Base-by-base conservation (phyloP, 2,888 invertebrate species). In the Oscheius onirici region DNA sequence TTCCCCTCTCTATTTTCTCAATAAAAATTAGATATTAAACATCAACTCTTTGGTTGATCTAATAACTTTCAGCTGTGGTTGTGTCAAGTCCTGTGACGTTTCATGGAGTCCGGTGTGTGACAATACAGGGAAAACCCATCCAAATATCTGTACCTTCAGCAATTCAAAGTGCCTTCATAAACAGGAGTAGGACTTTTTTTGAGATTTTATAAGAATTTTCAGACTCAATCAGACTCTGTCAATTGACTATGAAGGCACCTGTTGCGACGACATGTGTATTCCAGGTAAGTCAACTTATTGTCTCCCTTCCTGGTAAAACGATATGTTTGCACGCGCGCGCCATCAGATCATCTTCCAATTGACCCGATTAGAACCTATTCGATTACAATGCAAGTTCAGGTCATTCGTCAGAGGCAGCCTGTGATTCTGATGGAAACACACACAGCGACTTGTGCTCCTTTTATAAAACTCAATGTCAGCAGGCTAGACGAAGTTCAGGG, bases 101-200 rank as follows among this genome's bases (percentile, higher is more conserved):
- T 74, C 77, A 55, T 79, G 78, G 77, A 71, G 77, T 49, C 81
- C 81, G 55, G 78, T 81, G 11, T 81, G 81, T 54, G 81, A 81
- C 15, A 77, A 74, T 24, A 77, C 77, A 15, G 81, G 81, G 13
- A 71, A 69, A 44, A 81, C 81, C 24, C 80, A 81, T 69, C 74
- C 79, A 2, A 81, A 78, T 44, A 73, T 73, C 40, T 81, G 81
- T 63, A 73, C 78, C 8, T 81, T 81, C 40, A 54, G 76, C 22
- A 81, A 81, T 40, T 73, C 76, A 3, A 75, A 76, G 28, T 81
- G 81, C 54, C 75, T 78, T 58, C 72, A 75, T 41, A 72, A 80
- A 40, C 69, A 75, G 17, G 75, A 77, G 81, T 80, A 55, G 51
- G 81, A 11, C 34, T 34, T 34, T 34, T 34, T 34, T 11, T 1